These are phyloP conservation scores for Melitaea athalia DNA, from an alignment of 2,888 invertebrate species.

Conservation along the genomic window DNA sequence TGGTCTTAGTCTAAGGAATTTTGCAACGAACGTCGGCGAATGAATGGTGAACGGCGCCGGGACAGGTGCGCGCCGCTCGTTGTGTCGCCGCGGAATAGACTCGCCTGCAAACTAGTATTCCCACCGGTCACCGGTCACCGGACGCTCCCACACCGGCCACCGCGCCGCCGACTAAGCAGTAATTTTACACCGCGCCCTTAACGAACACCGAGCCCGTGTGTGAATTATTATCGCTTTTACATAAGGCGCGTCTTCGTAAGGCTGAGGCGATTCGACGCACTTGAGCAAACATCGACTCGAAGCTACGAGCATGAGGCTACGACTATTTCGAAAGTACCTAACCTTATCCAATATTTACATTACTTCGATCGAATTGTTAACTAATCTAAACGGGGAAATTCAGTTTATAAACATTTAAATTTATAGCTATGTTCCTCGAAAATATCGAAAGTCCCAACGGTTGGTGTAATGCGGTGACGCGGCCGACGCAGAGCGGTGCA, in stretches of 20 bases:
- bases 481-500: not conserved
- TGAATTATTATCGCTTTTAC: constrained; percentile 12
- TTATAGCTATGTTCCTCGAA: too few species aligned
- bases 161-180: constrained; percentile 10
- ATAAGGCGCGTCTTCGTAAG: not conserved
- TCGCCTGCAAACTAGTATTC: constrained; percentile 16
- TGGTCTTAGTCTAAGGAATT: constrained; percentile 2
- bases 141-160: constrained; percentile 15
- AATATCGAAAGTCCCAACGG: too few species aligned
- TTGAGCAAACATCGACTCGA: constrained; percentile 19
- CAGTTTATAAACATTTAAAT: too few species aligned
- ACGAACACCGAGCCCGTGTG: constrained; percentile 6
- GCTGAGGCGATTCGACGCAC: constrained; percentile 18
- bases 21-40: not conserved
- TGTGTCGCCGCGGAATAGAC: constrained; percentile 17
- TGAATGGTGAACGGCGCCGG: constrained; percentile 4
- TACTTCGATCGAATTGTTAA: not conserved
- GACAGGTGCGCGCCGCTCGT: constrained; percentile 20
- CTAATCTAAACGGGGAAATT: not conserved
- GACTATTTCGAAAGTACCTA: not conserved
- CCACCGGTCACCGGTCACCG: constrained; percentile 17
- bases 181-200: constrained; percentile 15
- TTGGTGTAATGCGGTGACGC: not conserved
- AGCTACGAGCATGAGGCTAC: not conserved
- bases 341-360: not conserved